Conservation (phyloP, 2,113 vertebrate genomes). For the Gila orcuttii region DNA sequence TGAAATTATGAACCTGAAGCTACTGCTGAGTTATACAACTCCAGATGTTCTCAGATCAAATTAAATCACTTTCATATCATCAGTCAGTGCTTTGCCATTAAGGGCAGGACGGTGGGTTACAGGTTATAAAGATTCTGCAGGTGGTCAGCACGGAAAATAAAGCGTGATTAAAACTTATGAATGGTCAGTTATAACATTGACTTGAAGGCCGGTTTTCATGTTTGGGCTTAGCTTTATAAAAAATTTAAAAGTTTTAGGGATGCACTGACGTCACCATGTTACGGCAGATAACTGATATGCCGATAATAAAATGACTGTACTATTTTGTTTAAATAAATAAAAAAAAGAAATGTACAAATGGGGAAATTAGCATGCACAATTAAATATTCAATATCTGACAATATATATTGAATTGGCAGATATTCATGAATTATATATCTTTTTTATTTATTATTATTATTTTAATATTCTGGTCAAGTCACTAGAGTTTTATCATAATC, state of each 20-base stretch:
- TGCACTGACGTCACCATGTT: not conserved
- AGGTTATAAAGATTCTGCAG: constrained; percentile 35
- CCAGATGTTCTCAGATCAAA: constrained; percentile 19
- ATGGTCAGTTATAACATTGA: constrained; percentile 18
- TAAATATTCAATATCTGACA: too few relatives aligned
- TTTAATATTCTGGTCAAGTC: not conserved
- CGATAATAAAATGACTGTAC: too few relatives aligned
- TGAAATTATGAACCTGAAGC: constrained; percentile 42
- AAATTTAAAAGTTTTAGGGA: not conserved
- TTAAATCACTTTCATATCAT: constrained; percentile 39
- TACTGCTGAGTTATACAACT: constrained; percentile 1
- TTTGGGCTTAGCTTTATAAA: not conserved
- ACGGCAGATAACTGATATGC: not conserved
- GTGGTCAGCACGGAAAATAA: constrained; percentile 19
- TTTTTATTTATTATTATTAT: too few relatives aligned
- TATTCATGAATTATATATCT: not conserved
- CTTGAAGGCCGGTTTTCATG: constrained; percentile 4
- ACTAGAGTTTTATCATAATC: not conserved
- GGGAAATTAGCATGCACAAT: too few relatives aligned
- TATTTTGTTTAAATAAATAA: too few relatives aligned
- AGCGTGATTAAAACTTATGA: constrained; percentile 24
- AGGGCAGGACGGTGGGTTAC: not conserved
- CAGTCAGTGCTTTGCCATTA: constrained; percentile 54
- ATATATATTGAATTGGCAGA: not conserved
- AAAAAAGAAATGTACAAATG: too few relatives aligned